phyloP scores from a whole-genome alignment of 2,888 invertebrate species.

The Hesperia comma region DNA sequence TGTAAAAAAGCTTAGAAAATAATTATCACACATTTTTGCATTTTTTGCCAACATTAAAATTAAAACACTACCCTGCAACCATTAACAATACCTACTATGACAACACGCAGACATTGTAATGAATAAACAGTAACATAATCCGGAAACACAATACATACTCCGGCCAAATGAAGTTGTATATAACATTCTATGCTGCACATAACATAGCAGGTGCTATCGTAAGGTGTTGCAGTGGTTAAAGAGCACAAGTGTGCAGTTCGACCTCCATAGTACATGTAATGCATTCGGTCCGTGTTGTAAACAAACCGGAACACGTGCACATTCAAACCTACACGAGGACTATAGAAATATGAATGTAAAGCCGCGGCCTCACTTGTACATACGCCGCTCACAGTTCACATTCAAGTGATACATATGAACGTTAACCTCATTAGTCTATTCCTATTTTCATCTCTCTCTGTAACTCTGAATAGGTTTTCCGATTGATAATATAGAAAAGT shows the following conservation, averaged over 20 bases:
- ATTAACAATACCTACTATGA: no score
- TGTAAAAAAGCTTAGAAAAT: no score
- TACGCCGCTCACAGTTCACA: not conserved
- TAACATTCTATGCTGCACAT: not conserved
- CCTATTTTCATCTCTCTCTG: not conserved
- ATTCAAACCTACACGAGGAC: slow-evolving; percentile 6
- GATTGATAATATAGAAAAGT: no score
- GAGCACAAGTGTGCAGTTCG: slow-evolving; percentile 17
- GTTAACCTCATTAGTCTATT: slow-evolving; percentile 7
- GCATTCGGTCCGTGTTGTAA: slow-evolving; percentile 19
- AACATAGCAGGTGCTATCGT: not conserved
- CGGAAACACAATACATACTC: no score
- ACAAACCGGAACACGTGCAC: slow-evolving; percentile 25
- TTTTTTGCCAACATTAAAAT: no score
- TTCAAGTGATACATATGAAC: not conserved
- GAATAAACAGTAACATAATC: no score
- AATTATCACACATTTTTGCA: no score
- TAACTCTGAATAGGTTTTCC: no score
- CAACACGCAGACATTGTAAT: no score
- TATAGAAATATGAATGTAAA: slow-evolving; percentile 17
- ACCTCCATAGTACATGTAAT: slow-evolving; percentile 23
- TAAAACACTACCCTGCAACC: no score
- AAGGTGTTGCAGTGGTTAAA: slow-evolving; percentile 5
- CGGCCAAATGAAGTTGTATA: not conserved
- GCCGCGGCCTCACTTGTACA: slow-evolving; percentile 2